Conservation (phyloP, 2,113 vertebrate species). For the Eira barbara region DNA sequence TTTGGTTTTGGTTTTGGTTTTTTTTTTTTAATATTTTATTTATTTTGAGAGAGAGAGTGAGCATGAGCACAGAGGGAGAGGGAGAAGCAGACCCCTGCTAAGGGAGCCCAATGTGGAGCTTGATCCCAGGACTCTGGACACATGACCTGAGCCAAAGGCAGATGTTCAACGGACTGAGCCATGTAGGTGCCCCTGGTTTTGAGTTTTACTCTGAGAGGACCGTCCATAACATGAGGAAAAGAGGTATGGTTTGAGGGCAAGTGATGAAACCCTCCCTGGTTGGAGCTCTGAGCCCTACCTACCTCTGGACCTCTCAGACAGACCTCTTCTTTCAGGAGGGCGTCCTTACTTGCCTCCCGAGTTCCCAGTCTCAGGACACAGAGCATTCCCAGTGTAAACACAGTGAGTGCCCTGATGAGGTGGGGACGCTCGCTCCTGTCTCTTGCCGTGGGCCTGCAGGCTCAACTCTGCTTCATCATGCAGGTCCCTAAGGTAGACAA, state of each 20-base stretch:
- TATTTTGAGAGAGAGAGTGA: not conserved
- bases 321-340: not conserved
- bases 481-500: not conserved
- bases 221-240: not conserved
- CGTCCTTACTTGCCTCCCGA: not conserved
- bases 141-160: too few relatives aligned
- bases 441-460: not conserved
- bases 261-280: not conserved
- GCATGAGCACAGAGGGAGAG: not conserved
- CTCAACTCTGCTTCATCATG: not conserved
- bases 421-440: too few relatives aligned
- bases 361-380: not conserved
- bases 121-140: too few relatives aligned
- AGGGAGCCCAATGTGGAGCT: too few relatives aligned
- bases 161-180: too few relatives aligned
- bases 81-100: too few relatives aligned
- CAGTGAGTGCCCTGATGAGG: fast-evolving
- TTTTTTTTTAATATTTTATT: not conserved
- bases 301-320: not conserved
- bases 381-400: not conserved
- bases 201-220: not conserved
- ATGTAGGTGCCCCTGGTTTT: not conserved
- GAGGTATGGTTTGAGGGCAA: not conserved
- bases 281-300: not conserved
- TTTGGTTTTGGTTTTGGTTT: not conserved